These are phyloP conservation scores for Chelonus formosanus DNA, from an alignment of 2,888 invertebrate species.

Conservation along the genomic window DNA sequence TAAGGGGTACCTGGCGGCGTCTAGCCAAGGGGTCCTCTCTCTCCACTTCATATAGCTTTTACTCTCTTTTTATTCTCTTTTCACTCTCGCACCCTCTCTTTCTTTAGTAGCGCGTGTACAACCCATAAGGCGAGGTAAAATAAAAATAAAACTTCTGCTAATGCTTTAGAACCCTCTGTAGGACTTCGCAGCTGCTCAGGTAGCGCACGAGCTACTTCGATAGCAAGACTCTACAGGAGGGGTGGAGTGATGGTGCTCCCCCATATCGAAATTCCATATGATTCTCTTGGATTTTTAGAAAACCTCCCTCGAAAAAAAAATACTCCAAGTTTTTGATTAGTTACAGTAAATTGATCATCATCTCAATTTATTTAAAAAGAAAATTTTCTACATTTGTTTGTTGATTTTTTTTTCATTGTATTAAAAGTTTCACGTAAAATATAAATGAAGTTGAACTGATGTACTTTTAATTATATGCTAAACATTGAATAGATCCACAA, in stretches of 20 bases:
- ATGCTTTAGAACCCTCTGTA: slow-evolving; percentile 37
- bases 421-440: too few relatives aligned
- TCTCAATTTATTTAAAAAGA: too few relatives aligned
- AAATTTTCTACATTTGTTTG: too few relatives aligned
- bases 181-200: slow-evolving; percentile 59
- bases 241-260: slow-evolving; percentile 13
- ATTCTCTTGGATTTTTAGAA: too few relatives aligned
- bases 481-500: too few relatives aligned
- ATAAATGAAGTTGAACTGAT: too few relatives aligned
- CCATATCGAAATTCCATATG: background rate
- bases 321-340: too few relatives aligned
- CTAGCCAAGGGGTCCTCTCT: slow-evolving; percentile 39
- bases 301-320: background rate
- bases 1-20: slow-evolving; percentile 52
- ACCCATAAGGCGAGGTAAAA: slow-evolving; percentile 60
- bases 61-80: slow-evolving; percentile 31
- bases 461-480: too few relatives aligned
- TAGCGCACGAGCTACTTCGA: slow-evolving; percentile 60
- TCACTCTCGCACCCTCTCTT: slow-evolving; percentile 26
- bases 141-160: slow-evolving; percentile 59
- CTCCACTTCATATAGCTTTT: slow-evolving; percentile 25
- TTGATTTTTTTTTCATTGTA: too few relatives aligned
- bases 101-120: slow-evolving; percentile 38
- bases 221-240: slow-evolving; percentile 52
- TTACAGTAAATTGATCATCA: too few relatives aligned